Base-by-base conservation (phyloP, 92 coral and sea anemone species). In the Pocillopora meandrina region DNA sequence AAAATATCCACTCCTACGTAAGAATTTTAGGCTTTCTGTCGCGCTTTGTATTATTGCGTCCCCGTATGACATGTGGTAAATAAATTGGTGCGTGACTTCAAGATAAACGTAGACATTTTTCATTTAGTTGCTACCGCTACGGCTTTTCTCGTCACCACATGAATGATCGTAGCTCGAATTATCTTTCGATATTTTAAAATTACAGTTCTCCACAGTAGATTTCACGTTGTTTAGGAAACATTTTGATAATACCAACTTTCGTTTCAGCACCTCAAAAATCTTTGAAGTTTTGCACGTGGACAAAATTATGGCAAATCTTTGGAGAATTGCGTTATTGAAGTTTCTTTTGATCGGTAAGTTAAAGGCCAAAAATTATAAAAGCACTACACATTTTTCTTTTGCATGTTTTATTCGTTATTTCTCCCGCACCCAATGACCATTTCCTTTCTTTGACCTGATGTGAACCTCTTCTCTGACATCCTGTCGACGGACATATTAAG, bases 221-320 rank as follows among this genome's bases (percentile, higher is more conserved):
- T 58, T 71, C 61, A 20, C 59, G 35, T 60, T 56, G 57, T 18
- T 9, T 81, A 58, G 34, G 58, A 69, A 70, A 77, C 71, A 59
- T 68, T 59, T 70, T 59, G 52, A 19, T 33, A 35, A 65, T 12
- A n/a, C 56, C n/a, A 71, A 59, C 77, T 70, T 59, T 81, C 58
- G 85, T 71, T 81, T 59, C 35, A 78, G 19, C 85, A 35, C 85
- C 71, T 81, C 71, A 59, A 57, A 57, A 65, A 71, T 55, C 23
- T 34, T 3, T 16, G 56, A 7, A 18, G 76, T 80, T 18, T 14
- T 18, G 68, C 82, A 81, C 84, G 34, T 70, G 76, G 61, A 56
- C 8, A 70, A 56, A 65, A 58, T 69, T 3, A 81, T 81, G 85
- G 65, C 75, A 17, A 70, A 57, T 14, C 61, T 81, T 12, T 34